Evolutionary conservation across 2,113 vertebrate genomes (phyloP), one percentile per base, ranked within the genome.

Genomic region (Cololabis saira): DNA sequence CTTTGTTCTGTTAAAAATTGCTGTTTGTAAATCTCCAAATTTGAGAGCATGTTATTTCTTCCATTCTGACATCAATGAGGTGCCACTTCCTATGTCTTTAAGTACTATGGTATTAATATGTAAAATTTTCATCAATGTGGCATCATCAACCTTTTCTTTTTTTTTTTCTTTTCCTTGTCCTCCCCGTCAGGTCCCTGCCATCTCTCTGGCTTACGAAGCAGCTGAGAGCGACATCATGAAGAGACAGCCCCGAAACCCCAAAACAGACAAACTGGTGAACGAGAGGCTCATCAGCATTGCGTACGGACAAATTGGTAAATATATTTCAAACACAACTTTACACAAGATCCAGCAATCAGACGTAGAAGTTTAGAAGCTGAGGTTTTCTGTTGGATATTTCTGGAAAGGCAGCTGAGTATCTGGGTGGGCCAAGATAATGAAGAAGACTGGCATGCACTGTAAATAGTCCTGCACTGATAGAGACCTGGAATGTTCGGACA

Each of bases 171-270:
- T n/a, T 3, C 21, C 22, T 3, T 22, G 4, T 55, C 24, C 1
- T 12, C 12, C n/a, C 49, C 18, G 8, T 10, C 73, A 98, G 96
- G 95, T 98, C 16, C 96, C 96, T 0, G 96, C 96, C 7, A 98
- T 98, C 91, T 98, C 96, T 1, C 76, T 98, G 91, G 96, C 96
- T 12, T 98, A 98, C 0, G 96, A 98, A 89, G 95, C 90, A 13
- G 96, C 96, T 0, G 97, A 98, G 83, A 98, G 96, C 0, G 97
- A 98, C 91, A 98, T 98, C 90, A 98, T 98, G 97, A 98, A 98
- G 83, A 91, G 97, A 18, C 96, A 98, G 83, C 97, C 96, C 0
- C 71, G 97, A 49, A 98, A 98, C 86, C 91, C 96, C 1, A 93
- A 94, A 75, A 97, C 96, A 0, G 97, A 98, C 88, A 98, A 98